Percentiles rank a stretch among this genome's conserved stretches.
Evolutionary conservation across 2,888 invertebrate species (phyloP).

Genomic region (Leucophora obtusa): DNA sequence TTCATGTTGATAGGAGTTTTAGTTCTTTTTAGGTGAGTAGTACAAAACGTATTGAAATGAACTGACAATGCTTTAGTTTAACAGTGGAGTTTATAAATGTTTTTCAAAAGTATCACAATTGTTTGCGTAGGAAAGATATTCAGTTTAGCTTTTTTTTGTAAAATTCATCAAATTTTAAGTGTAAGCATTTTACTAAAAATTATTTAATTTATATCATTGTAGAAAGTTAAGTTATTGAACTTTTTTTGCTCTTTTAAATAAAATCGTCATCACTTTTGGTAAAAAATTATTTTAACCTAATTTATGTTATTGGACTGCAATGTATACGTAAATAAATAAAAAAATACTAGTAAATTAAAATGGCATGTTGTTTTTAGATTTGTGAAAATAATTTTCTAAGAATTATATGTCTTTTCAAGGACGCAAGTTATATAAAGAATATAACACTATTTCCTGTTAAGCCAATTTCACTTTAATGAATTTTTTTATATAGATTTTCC

Average conservation of each 20-base stretch:
- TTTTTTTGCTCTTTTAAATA: too few species aligned
- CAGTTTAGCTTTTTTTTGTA: neutral
- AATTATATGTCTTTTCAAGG: too few species aligned
- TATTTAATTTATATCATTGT: neutral
- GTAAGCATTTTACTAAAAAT: neutral
- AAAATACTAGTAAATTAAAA: too few species aligned
- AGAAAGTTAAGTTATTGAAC: neutral
- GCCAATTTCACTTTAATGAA: too few species aligned
- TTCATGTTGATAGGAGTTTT: conserved; percentile 29
- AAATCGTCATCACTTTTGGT: neutral
- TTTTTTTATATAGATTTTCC: too few species aligned
- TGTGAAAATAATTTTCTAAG: too few species aligned
- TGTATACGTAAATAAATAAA: too few species aligned
- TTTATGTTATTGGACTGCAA: neutral
- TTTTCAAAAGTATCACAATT: conserved; percentile 1
- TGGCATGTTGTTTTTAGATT: too few species aligned
- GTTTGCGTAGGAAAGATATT: conserved; percentile 6
- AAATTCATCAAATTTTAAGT: neutral
- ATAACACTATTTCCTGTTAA: too few species aligned
- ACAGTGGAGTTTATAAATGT: neutral
- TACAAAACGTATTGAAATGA: neutral
- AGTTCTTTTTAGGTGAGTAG: neutral
- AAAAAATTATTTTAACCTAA: neutral
- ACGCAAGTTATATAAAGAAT: too few species aligned
- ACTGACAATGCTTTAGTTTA: conserved; percentile 6